Percentiles rank a stretch among this genome's conserved stretches.
Conservation (phyloP, 53 echinoderm and acorn worm genomes). For the Zoroaster sp. region DNA sequence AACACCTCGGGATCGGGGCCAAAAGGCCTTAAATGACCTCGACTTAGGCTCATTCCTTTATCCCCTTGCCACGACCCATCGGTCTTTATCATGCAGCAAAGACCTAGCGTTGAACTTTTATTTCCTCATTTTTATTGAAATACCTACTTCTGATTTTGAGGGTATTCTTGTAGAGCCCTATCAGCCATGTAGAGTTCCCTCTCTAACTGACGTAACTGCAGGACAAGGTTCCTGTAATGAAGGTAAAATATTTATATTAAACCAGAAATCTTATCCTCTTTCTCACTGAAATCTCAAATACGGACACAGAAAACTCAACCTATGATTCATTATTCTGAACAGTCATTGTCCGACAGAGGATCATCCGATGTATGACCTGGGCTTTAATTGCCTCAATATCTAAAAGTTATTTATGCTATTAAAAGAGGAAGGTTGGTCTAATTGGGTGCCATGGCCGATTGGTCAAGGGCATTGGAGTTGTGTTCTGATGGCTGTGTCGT, state of each 20-base stretch:
- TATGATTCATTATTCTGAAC: background rate
- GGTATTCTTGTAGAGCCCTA: conserved; percentile 72
- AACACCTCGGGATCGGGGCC: background rate
- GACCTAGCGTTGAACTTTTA: too few species aligned
- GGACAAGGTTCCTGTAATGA: conserved; percentile 63
- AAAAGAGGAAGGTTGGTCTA: too few species aligned
- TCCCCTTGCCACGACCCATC: too few species aligned
- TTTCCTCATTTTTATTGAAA: background rate
- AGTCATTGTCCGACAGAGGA: too few species aligned
- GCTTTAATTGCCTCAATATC: background rate
- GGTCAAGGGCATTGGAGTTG: too few species aligned
- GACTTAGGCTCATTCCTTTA: background rate
- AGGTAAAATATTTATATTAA: background rate
- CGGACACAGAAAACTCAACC: background rate
- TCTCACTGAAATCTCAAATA: background rate
- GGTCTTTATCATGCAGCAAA: background rate
- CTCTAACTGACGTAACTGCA: conserved; percentile 81
- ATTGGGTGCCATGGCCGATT: too few species aligned
- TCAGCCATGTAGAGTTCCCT: conserved; percentile 85
- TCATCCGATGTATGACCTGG: too few species aligned
- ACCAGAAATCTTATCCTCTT: background rate
- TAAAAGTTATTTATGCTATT: background rate
- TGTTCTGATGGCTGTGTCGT: too few species aligned
- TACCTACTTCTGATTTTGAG: conserved; percentile 70
- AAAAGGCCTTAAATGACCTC: background rate